Percentiles rank a stretch among this genome's conserved stretches.
phyloP scores from a whole-genome alignment of 2,888 invertebrate genomes.

The Lutraria lutraria region DNA sequence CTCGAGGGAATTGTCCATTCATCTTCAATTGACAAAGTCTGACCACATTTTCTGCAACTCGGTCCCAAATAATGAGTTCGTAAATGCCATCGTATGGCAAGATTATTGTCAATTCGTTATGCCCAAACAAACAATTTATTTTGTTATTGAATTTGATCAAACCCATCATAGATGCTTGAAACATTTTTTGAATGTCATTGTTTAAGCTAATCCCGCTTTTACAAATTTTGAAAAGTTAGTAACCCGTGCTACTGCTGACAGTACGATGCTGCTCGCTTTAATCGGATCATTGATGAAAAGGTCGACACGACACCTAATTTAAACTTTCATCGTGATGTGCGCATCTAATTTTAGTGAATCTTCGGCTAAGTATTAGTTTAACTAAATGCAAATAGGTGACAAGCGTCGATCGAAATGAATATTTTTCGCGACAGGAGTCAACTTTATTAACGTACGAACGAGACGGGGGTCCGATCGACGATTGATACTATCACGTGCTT shows the following conservation, averaged over 20 bases:
- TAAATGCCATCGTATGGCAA: conserved; percentile 71
- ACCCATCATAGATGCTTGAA: conserved; percentile 55
- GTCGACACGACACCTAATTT: conserved; percentile 65
- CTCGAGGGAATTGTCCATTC: conserved; percentile 67
- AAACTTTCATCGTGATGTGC: conserved; percentile 48
- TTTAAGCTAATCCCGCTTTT: conserved; percentile 55
- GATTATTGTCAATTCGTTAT: conserved; percentile 66
- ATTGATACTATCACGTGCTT: conserved; percentile 34
- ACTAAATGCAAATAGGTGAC: conserved; percentile 56
- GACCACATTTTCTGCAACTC: conserved; percentile 67
- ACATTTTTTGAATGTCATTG: conserved; percentile 59
- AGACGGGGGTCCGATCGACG: conserved; percentile 54
- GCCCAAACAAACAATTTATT: conserved; percentile 73
- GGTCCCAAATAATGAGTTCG: conserved; percentile 71
- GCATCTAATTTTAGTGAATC: conserved; percentile 46
- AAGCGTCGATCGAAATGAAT: conserved; percentile 56
- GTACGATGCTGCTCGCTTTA: conserved; percentile 60
- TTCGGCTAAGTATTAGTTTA: conserved; percentile 48
- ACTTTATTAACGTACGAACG: conserved; percentile 19
- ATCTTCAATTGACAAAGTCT: conserved; percentile 65
- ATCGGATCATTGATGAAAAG: conserved; percentile 63
- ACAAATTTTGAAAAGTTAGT: conserved; percentile 39
- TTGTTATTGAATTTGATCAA: conserved; percentile 72
- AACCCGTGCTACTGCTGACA: conserved; percentile 36
- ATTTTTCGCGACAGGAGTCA: conserved; percentile 55